These are phyloP conservation scores for Tinamus major DNA, from an alignment of 2,797 vertebrate genomes.

Conservation along the genomic window DNA sequence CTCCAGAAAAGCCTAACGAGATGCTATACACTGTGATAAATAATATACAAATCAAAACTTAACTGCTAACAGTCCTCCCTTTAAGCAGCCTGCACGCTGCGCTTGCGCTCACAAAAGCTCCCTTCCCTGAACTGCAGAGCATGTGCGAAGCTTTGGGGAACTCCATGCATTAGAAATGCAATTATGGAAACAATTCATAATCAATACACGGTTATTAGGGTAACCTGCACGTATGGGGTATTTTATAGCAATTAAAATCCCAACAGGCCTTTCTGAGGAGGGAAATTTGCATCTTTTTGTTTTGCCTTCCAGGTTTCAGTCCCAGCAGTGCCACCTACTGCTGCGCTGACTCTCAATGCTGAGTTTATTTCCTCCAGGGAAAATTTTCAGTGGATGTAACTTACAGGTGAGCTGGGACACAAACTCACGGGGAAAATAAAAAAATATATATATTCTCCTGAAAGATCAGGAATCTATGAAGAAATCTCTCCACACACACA, in stretches of 20 bases:
- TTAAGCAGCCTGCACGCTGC: not conserved
- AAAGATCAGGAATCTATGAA: not conserved
- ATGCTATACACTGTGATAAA: conserved; percentile 8
- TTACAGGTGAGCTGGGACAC: not conserved
- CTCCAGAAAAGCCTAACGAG: not conserved
- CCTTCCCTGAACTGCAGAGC: not conserved
- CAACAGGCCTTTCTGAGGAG: not conserved
- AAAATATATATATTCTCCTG: not conserved
- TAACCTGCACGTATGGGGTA: conserved; percentile 1
- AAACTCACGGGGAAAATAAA: not conserved
- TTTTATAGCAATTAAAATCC: conserved; percentile 32
- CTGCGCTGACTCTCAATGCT: conserved; percentile 17
- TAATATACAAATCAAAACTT: not conserved
- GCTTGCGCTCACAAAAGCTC: not conserved
- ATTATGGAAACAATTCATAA: conserved; percentile 43
- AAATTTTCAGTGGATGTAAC: not conserved
- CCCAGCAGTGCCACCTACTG: conserved; percentile 70
- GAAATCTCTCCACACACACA: not conserved
- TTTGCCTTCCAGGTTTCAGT: conserved; percentile 54
- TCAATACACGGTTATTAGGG: conserved; percentile 21
- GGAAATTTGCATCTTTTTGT: not conserved
- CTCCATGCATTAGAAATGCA: not conserved
- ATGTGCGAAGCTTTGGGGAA: not conserved
- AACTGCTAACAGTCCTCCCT: not conserved
- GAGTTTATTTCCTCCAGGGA: not conserved